Percentiles rank a stretch among this genome's conserved stretches.
Conservation (phyloP, 2,113 vertebrate genomes). For the Elaphurus davidianus region DNA sequence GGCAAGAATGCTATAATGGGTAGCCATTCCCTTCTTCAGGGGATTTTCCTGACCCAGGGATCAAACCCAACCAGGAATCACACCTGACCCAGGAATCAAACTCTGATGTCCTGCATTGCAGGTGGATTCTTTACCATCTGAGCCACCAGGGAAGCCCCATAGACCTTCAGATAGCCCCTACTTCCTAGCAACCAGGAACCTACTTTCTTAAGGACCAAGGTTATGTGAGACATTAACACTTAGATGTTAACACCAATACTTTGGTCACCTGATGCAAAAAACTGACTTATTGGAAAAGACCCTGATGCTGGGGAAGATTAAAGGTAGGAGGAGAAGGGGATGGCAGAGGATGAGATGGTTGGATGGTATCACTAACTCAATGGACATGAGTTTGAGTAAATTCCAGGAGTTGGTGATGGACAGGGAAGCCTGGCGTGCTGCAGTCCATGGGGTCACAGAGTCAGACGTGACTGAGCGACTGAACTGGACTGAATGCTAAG, state of each 20-base stretch:
- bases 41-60: background rate
- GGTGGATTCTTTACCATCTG: background rate
- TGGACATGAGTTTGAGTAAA: background rate
- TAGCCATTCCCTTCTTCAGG: background rate
- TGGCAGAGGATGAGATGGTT: background rate
- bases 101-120: background rate
- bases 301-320: background rate
- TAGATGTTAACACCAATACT: background rate
- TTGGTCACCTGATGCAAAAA: background rate
- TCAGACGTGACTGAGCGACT: background rate
- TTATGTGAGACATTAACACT: background rate
- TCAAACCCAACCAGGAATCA: background rate
- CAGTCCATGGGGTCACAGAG: background rate
- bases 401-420: background rate
- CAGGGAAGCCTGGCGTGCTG: accelerated
- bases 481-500: background rate
- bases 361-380: background rate
- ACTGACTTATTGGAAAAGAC: background rate
- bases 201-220: background rate
- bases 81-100: background rate
- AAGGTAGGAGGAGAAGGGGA: background rate
- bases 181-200: background rate
- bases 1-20: background rate
- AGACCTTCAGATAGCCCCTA: background rate
- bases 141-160: background rate